phyloP scores from a whole-genome alignment of 1,140 invertebrate species.

The Pachyrhynchus sulphureomaculatus region DNA sequence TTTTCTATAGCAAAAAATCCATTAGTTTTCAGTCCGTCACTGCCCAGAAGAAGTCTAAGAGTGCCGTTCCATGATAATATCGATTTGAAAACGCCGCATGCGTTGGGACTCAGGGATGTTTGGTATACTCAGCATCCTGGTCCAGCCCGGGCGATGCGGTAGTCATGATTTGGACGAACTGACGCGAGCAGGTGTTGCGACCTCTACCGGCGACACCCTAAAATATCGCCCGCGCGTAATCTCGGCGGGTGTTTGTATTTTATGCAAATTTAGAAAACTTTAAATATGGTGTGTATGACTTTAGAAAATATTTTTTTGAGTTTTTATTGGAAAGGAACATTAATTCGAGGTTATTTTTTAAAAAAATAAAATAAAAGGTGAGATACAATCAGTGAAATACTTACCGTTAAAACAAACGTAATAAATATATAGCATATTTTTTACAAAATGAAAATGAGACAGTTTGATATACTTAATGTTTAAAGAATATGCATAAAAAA shows the following conservation, averaged over 20 bases:
- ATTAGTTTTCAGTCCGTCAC: conserved; percentile 17
- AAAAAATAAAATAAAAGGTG: no score
- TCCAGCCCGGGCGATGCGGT: conserved; percentile 48
- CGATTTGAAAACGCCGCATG: conserved; percentile 40
- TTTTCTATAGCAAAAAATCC: conserved; percentile 4
- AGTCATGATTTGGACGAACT: conserved; percentile 39
- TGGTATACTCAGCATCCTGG: conserved; percentile 48
- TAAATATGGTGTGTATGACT: background rate
- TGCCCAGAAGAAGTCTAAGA: background rate
- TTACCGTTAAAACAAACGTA: no score
- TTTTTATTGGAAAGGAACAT: no score
- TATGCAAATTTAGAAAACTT: background rate
- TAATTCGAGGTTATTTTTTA: no score
- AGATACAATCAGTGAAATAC: no score
- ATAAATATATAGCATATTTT: no score
- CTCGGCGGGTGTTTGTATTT: background rate
- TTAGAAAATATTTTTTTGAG: no score
- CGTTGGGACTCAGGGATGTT: conserved; percentile 41
- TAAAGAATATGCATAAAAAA: no score
- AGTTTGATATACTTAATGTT: no score
- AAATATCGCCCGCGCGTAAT: background rate
- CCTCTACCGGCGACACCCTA: background rate
- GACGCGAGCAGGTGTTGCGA: conserved; percentile 26
- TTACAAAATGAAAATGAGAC: no score
- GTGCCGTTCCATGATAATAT: conserved; percentile 37